A percentile compares a stretch with the other conserved stretches of the same genome.
These are phyloP conservation scores for Pocillopora meandrina DNA, from an alignment of 92 coral and sea anemone genomes.

Conservation along the genomic window DNA sequence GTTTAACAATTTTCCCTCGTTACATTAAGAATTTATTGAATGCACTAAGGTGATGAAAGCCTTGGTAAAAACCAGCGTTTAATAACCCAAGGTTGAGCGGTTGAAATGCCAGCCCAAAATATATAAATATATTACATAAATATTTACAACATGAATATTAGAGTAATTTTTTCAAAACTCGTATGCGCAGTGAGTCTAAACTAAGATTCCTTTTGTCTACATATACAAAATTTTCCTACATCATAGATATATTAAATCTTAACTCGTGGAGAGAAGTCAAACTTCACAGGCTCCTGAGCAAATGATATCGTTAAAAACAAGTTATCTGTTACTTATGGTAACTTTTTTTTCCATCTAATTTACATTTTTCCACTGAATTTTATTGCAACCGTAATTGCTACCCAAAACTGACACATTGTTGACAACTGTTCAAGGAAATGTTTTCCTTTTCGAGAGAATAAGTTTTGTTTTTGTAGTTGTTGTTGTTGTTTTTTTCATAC, in stretches of 20 bases:
- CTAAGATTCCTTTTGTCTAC: slow-evolving; percentile 13
- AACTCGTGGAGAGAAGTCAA: slow-evolving; percentile 35
- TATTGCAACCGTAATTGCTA: background rate
- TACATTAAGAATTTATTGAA: background rate
- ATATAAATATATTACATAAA: slow-evolving; percentile 5
- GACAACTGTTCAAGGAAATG: background rate
- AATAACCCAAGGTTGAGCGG: slow-evolving; percentile 27
- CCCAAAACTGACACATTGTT: background rate
- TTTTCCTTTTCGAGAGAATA: background rate
- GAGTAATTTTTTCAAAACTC: slow-evolving; percentile 34
- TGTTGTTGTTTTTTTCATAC: too few species aligned
- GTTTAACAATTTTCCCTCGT: background rate
- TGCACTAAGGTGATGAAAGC: background rate
- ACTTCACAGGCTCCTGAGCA: slow-evolving; percentile 24
- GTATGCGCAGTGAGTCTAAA: slow-evolving; percentile 38
- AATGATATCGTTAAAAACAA: slow-evolving; percentile 10
- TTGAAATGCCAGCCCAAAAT: slow-evolving; percentile 1
- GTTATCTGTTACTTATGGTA: slow-evolving; percentile 2
- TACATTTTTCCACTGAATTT: background rate
- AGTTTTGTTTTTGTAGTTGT: too few species aligned
- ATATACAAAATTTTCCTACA: slow-evolving; percentile 23
- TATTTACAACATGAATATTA: slow-evolving; percentile 5
- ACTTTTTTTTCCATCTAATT: slow-evolving; percentile 27
- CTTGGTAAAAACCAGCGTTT: background rate
- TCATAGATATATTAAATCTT: slow-evolving; percentile 29